Evolutionary conservation across 1,140 invertebrate species (phyloP).

Genomic region (Atta cephalotes): DNA sequence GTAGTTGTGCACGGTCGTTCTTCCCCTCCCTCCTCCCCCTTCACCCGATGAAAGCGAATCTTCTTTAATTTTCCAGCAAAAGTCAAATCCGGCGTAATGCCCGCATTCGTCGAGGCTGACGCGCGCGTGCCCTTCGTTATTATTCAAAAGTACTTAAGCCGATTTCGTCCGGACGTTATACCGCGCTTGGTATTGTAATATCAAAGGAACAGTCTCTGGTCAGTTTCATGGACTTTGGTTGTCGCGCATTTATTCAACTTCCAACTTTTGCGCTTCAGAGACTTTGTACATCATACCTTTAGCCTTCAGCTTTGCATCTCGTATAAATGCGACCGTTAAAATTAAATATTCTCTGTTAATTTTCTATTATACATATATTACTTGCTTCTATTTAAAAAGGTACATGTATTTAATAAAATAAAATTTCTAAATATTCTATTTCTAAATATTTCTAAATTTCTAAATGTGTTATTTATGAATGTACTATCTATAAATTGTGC

Average conservation of each 20-base stretch:
- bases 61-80: constrained; percentile 42
- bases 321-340: constrained; percentile 2
- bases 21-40: background rate
- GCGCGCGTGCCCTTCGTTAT: constrained; percentile 63
- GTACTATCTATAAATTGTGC: background rate
- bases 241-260: constrained; percentile 59
- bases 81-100: constrained; percentile 55
- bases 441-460: background rate
- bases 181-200: constrained; percentile 54
- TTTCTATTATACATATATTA: background rate
- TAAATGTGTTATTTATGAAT: background rate
- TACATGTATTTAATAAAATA: background rate
- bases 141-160: constrained; percentile 79
- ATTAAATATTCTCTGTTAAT: constrained; percentile 29
- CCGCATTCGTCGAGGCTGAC: constrained; percentile 7
- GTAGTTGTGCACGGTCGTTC: background rate
- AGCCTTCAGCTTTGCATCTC: background rate
- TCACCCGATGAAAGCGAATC: constrained; percentile 30
- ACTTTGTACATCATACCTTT: constrained; percentile 18
- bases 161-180: constrained; percentile 72
- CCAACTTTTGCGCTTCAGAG: constrained; percentile 23
- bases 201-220: constrained; percentile 63
- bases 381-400: background rate
- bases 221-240: constrained; percentile 61
- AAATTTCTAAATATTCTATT: background rate